A percentile compares a stretch with the other conserved stretches of the same genome.
Conservation (phyloP, 2,113 vertebrate species). For the Tachuris rubrigastra region DNA sequence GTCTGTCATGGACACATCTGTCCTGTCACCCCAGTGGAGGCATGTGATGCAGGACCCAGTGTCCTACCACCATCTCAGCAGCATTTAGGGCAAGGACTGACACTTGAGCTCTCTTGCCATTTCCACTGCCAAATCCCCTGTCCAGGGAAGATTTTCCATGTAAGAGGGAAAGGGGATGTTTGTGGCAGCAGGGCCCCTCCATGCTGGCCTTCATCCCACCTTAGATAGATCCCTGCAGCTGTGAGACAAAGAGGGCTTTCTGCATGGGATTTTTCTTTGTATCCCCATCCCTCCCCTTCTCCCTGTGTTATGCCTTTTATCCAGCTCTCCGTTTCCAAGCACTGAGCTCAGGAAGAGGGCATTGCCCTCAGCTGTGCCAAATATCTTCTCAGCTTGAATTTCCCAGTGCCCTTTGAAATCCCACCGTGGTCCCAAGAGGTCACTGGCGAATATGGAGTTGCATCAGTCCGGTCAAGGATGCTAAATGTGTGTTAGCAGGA, state of each 20-base stretch:
- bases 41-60: neutral
- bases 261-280: neutral
- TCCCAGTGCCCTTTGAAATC: neutral
- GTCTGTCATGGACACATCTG: fast-evolving
- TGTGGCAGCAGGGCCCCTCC: fast-evolving
- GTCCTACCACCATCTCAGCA: neutral
- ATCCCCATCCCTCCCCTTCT: neutral
- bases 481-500: neutral
- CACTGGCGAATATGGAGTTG: neutral
- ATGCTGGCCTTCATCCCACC: neutral
- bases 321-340: neutral
- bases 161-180: neutral
- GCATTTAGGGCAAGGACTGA: neutral
- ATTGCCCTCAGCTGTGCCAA: neutral
- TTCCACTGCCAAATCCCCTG: neutral
- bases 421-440: neutral
- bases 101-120: fast-evolving
- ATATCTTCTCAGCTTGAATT: neutral
- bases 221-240: neutral
- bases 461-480: fast-evolving
- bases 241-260: conserved; percentile 18
- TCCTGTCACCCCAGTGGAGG: neutral
- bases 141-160: neutral
- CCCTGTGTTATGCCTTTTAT: neutral
- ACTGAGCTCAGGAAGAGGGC: neutral